Base-by-base conservation (phyloP, 64 coral and sea anemone genomes). In the Orbicella faveolata region DNA sequence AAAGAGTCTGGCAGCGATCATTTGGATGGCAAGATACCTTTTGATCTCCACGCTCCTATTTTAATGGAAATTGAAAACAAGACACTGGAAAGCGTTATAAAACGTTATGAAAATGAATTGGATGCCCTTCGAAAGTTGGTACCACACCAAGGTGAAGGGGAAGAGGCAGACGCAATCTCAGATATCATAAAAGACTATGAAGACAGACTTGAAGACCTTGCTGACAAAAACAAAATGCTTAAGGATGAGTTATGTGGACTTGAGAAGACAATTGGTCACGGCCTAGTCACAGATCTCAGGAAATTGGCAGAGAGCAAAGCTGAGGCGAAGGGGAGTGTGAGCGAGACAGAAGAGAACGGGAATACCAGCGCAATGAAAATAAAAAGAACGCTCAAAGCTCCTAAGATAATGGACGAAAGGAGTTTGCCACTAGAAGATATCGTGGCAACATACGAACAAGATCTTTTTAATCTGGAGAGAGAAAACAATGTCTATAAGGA, bases 371-470 rank as follows among this genome's bases (percentile, higher is more conserved):
- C 2, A 2, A 52, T 64, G 75, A 89, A 69, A 25, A 52, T 30
- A 3, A 36, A 61, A 25, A 17, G 52, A 34, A 63, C 6, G 34
- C 34, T 88, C 4, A 62, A 61, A 36, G 87, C 87, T 20, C 44
- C 74, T 63, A 55, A 77, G 6, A 21, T 88, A 30, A 77, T 88
- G 73, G 62, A 64, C 11, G 16, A 35, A 19, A 17, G 63, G 0
- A 76, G 65, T 14, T 19, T 63, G 39, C 75, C 87, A 3, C 36
- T 78, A 13, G 33, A 89, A 89, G 75, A 89, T 33, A 64, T 78
- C 36, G 36, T 89, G 59, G 55, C 59, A 26, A 65, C 12, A 21
- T 89, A 89, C 34, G 87, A 89, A 39, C 9, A 89, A 78, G 87
- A 79, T 67, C 87, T 89, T 89, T 78, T 34, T 30, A 25, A 14